Evolutionary conservation across 2,113 vertebrate genomes (phyloP), one percentile per base, ranked within the genome.

Genomic region (Sinocyclocheilus anophthalmus): DNA sequence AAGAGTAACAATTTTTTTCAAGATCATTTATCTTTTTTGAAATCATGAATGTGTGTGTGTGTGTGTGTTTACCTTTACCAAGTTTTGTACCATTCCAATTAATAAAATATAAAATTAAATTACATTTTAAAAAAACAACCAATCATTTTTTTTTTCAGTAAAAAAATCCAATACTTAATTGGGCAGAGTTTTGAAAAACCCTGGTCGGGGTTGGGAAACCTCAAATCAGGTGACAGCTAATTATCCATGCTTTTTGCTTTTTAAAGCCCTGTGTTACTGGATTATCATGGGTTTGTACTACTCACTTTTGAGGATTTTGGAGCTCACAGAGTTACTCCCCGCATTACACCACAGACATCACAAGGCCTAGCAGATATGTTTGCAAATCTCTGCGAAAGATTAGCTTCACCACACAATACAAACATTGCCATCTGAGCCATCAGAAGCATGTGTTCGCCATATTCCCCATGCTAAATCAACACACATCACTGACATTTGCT

Each of bases 401-500:
- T 42, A 72, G 63, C 76, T 67, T 67, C 37, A 26, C 9, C 59
- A 50, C 45, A 63, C 75, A 65, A 78, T 57, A n/a, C 76, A 79
- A 85, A 80, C 67, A 78, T 20, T 69, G 26, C 42, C 42, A n/a
- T 78, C 75, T 53, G 61, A 67, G 8, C 50, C 75, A 55, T n/a
- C 33, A 24, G 20, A 85, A 50, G 20, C 50, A 39, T 42, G 8
- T n/a, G 48, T 77, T 30, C 9, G 7, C 16, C 45, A 76, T 50
- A 84, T 53, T 57, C 11, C 30, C 70, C 24, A 12, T 26, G 33
- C 59, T 70, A 76, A 57, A 82, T 53, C 80, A 81, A 59, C 70
- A 37, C 83, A 30, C 20, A 59, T 59, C 39, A 10, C 59, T 61
- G 78, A 82, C 61, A 77, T 77, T 82, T 76, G 73, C 84, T 82